A percentile compares a stretch with the other conserved stretches of the same genome.
Conservation (phyloP, 2,113 vertebrate species). For the Ahaetulla prasina region DNA sequence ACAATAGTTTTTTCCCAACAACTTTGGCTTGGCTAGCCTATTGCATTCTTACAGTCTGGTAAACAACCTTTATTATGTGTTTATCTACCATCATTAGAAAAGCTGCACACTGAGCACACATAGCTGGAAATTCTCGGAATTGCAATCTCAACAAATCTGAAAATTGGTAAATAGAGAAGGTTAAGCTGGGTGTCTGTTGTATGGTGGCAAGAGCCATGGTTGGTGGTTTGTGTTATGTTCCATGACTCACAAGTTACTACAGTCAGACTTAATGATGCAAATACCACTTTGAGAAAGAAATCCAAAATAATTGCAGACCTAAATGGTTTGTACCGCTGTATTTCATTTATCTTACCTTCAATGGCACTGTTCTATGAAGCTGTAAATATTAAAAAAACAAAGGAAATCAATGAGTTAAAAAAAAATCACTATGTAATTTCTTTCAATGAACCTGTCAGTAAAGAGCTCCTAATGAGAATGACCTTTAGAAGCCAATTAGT, state of each 20-base stretch:
- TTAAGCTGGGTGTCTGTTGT: neutral
- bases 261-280: no score
- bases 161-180: neutral
- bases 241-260: neutral
- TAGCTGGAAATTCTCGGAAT: neutral
- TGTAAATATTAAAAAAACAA: constrained; percentile 8
- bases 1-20: neutral
- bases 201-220: neutral
- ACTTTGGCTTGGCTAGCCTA: neutral
- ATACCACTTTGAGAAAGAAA: neutral
- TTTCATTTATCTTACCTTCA: neutral
- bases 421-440: constrained; percentile 20
- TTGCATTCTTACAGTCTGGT: neutral
- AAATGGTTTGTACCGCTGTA: neutral
- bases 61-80: neutral
- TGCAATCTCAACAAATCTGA: neutral
- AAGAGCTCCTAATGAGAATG: constrained; percentile 62
- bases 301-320: neutral
- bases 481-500: constrained; percentile 64
- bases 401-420: constrained; percentile 43
- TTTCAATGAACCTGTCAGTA: constrained; percentile 43
- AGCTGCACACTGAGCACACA: neutral
- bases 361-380: neutral
- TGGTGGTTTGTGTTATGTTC: neutral
- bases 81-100: neutral